Evolutionary conservation across 1,140 invertebrate species (phyloP).

Genomic region (Hirudo medicinalis): DNA sequence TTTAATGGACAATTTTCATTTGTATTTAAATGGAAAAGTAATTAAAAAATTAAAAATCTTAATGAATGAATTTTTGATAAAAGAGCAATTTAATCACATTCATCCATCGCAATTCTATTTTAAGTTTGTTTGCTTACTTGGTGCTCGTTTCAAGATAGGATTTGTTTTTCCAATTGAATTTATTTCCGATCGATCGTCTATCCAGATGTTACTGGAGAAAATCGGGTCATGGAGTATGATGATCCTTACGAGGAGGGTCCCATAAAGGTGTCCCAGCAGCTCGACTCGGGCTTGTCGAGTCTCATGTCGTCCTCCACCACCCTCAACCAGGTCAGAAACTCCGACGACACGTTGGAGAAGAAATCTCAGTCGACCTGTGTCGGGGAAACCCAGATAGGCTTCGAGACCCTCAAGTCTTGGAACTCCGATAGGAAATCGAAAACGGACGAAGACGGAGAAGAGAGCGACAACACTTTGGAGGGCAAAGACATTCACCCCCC

Average conservation of each 20-base stretch:
- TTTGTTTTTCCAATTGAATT: no score
- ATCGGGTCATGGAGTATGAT: neutral
- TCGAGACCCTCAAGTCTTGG: conserved; percentile 1
- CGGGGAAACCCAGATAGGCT: conserved; percentile 8
- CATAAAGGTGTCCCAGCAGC: conserved; percentile 5
- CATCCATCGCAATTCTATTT: no score
- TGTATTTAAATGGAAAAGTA: no score
- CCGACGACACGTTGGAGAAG: conserved; percentile 6
- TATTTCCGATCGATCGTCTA: no score
- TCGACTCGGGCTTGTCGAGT: conserved; percentile 5
- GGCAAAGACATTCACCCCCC: neutral
- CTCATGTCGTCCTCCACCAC: neutral
- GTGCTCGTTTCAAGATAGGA: no score
- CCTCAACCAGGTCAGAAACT: neutral
- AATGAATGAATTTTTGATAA: no score
- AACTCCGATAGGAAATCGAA: neutral
- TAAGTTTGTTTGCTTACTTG: no score
- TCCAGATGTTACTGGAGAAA: neutral
- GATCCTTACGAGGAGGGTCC: conserved; percentile 10
- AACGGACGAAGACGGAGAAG: neutral
- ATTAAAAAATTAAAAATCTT: no score
- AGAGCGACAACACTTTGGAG: neutral
- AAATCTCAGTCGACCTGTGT: neutral
- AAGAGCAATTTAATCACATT: no score
- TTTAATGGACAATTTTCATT: no score